Conservation (phyloP, 2,888 invertebrate species). For the Gymnoscelis rufifasciata region DNA sequence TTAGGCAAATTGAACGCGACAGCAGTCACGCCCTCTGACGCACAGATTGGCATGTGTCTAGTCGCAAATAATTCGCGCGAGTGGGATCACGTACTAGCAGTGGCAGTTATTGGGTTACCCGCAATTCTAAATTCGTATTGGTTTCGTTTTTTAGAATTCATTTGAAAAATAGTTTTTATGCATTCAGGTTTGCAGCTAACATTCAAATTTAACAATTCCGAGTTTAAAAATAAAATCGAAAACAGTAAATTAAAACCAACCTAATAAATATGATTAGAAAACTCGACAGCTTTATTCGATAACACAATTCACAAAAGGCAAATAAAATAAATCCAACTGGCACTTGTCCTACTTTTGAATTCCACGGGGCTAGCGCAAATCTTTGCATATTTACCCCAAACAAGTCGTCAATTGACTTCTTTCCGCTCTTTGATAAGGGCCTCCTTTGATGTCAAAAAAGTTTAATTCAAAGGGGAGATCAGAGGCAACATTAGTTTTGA, state of each 20-base stretch:
- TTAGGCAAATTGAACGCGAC: slow-evolving; percentile 15
- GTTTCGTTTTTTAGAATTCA: not conserved
- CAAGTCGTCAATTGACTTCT: slow-evolving; percentile 27
- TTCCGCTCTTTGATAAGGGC: slow-evolving; percentile 19
- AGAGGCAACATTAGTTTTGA: slow-evolving; percentile 24
- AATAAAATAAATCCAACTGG: slow-evolving; percentile 6
- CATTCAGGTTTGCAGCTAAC: too few relatives aligned
- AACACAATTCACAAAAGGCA: slow-evolving; percentile 1
- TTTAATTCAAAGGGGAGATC: slow-evolving; percentile 27
- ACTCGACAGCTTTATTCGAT: not conserved
- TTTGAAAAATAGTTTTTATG: too few relatives aligned
- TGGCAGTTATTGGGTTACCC: slow-evolving; percentile 4
- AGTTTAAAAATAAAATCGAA: too few relatives aligned
- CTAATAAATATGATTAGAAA: too few relatives aligned
- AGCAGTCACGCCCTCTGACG: slow-evolving; percentile 8
- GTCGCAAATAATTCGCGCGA: not conserved
- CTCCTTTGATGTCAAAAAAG: slow-evolving; percentile 30
- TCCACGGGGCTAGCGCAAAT: slow-evolving; percentile 1
- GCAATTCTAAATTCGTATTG: not conserved
- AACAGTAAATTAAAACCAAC: too few relatives aligned
- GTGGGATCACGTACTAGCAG: not conserved
- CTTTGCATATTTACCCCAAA: slow-evolving; percentile 25
- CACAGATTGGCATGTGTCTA: slow-evolving; percentile 26
- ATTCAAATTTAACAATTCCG: too few relatives aligned
- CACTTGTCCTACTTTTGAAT: slow-evolving; percentile 12